Evolutionary conservation across 2,113 vertebrate species (phyloP).

Genomic region (Capricornis sumatraensis): DNA sequence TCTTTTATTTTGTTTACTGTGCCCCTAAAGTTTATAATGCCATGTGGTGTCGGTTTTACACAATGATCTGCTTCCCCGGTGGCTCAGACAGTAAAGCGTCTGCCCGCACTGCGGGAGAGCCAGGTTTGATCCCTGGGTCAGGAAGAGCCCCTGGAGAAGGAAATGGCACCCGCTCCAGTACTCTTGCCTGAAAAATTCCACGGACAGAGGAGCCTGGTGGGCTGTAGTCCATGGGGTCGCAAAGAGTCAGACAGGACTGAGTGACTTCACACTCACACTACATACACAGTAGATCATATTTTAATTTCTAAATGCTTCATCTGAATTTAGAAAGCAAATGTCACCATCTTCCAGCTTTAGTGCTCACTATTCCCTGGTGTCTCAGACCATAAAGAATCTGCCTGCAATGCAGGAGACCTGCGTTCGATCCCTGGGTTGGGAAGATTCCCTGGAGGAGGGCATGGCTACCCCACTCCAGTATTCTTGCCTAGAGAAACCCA

Average conservation of each 20-base stretch:
- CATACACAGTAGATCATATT: background rate
- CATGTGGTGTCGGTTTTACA: background rate
- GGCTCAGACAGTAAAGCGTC: background rate
- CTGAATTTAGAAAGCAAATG: constrained; percentile 27
- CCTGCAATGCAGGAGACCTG: background rate
- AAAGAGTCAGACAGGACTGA: background rate
- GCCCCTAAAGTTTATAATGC: background rate
- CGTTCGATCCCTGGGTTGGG: background rate
- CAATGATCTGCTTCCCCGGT: background rate
- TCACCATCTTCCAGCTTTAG: background rate
- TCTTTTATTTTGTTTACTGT: background rate
- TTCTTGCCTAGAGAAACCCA: background rate
- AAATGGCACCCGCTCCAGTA: background rate
- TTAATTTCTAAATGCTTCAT: background rate
- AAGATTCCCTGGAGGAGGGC: background rate
- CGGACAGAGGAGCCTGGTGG: background rate
- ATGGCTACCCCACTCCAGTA: background rate
- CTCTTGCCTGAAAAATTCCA: background rate
- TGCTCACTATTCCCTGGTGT: background rate
- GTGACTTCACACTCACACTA: background rate
- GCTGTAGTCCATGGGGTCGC: background rate
- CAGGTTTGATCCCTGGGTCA: background rate
- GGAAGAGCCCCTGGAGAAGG: background rate
- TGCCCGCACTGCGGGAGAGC: background rate
- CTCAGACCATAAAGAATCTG: background rate